Conservation (phyloP, 1,140 invertebrate species). For the Saccostrea cuccullata region DNA sequence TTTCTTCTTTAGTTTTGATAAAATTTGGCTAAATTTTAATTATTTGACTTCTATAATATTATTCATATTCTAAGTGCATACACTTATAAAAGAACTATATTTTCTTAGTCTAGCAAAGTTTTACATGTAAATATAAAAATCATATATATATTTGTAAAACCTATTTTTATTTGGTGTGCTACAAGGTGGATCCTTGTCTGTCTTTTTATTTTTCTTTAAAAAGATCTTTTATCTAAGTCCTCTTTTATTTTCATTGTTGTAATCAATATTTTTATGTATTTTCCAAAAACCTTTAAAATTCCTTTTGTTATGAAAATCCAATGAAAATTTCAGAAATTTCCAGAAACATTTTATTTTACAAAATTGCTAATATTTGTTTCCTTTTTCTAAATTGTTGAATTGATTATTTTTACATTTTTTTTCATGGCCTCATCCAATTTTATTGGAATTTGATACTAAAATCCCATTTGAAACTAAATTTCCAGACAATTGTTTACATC, state of each 20-base stretch:
- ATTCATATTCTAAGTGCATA: neutral
- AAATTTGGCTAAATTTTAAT: neutral
- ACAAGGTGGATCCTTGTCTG: neutral
- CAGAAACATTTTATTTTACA: too few species aligned
- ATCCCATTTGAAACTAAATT: neutral
- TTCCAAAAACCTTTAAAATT: neutral
- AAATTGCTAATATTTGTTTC: too few species aligned
- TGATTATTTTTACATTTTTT: too few species aligned
- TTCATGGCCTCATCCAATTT: too few species aligned
- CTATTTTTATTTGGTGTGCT: neutral
- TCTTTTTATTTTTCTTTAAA: neutral
- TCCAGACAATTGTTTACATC: slow-evolving; percentile 23
- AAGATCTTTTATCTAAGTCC: neutral
- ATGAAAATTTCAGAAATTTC: too few species aligned
- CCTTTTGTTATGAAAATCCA: neutral
- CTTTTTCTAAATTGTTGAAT: too few species aligned
- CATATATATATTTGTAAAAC: too few species aligned
- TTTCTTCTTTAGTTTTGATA: neutral
- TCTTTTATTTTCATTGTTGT: neutral
- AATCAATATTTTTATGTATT: neutral
- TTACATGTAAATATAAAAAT: too few species aligned
- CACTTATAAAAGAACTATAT: neutral
- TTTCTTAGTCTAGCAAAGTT: neutral
- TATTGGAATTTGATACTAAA: too few species aligned
- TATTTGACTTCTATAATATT: neutral